Base-by-base conservation (phyloP, 2,113 vertebrate genomes). In the Atrichornis clamosus region DNA sequence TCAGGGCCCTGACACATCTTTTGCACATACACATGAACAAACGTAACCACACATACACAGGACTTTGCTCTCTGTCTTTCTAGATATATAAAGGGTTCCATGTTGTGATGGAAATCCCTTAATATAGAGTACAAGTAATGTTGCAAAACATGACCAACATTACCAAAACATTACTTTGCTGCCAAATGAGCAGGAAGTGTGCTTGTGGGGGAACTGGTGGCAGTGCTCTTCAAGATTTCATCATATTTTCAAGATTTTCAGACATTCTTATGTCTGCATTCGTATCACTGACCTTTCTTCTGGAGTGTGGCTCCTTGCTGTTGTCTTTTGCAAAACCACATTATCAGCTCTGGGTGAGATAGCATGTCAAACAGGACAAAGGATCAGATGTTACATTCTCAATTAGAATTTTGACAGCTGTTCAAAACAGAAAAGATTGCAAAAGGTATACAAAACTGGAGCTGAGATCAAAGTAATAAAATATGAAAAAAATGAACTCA, bases 201-300 rank as follows among this genome's bases (percentile, higher is more conserved):
- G 14, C 1, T 17, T 59, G 6, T 37, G 1, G 3, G 7, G 6
- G 33, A 49, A 68, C 42, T 55, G 10, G 3, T 1, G 4, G 28
- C 42, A 70, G 49, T 52, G 9, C 1, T 13, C 6, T 75, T 10
- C 32, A 70, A 49, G 32, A 59, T 42, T 63, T 74, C n/a, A 52
- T 4, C 13, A 5, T 32, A 13, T 50, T 76, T 56, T 47, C 18
- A 74, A 50, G 11, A 56, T 92, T 83, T 89, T 15, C 21, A 88
- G 39, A 55, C 3, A 46, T 59, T 55, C 1, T 72, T 0, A 8
- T 83, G 16, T 18, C 10, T 79, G 30, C 35, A 75, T 75, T 82
- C 11, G 23, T 33, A 30, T 80, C 11, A 30, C 23, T 56, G 49
- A 50, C 10, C 10, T 85, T 78, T 87, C 17, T 78, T 12, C 24